phyloP scores from a whole-genome alignment of 1,140 invertebrate genomes.

The Globodera rostochiensis region DNA sequence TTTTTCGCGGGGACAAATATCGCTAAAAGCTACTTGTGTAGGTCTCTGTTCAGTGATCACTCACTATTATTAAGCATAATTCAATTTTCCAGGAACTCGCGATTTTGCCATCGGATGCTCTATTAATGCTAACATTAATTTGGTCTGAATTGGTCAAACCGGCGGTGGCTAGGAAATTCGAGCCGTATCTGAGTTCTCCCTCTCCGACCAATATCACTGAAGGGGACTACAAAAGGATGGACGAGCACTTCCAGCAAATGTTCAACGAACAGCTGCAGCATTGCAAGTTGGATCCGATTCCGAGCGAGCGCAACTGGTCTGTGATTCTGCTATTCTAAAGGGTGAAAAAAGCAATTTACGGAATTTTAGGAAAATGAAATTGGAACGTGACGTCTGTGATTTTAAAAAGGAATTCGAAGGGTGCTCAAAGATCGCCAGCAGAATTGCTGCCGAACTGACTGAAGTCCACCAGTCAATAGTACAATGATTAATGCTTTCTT shows the following conservation, averaged over 20 bases:
- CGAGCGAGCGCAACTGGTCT: background rate
- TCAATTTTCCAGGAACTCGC: constrained; percentile 8
- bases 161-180: constrained; percentile 8
- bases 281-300: background rate
- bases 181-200: constrained; percentile 14
- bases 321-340: background rate
- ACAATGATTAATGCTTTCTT: background rate
- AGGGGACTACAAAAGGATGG: constrained; percentile 23
- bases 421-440: background rate
- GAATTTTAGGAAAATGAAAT: background rate
- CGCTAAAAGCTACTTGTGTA: too few relatives aligned
- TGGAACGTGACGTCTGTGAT: background rate
- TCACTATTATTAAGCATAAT: background rate
- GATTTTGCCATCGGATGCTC: constrained; percentile 21
- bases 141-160: constrained; percentile 20
- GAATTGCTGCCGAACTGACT: constrained; percentile 8
- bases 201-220: background rate
- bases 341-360: background rate
- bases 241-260: constrained; percentile 30
- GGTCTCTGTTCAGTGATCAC: too few relatives aligned
- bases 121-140: constrained; percentile 23
- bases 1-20: background rate
- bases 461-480: constrained; percentile 29
- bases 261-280: constrained; percentile 9
- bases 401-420: constrained; percentile 1